These are phyloP conservation scores for Melipona beecheii DNA, from an alignment of 2,888 invertebrate species.

Conservation along the genomic window DNA sequence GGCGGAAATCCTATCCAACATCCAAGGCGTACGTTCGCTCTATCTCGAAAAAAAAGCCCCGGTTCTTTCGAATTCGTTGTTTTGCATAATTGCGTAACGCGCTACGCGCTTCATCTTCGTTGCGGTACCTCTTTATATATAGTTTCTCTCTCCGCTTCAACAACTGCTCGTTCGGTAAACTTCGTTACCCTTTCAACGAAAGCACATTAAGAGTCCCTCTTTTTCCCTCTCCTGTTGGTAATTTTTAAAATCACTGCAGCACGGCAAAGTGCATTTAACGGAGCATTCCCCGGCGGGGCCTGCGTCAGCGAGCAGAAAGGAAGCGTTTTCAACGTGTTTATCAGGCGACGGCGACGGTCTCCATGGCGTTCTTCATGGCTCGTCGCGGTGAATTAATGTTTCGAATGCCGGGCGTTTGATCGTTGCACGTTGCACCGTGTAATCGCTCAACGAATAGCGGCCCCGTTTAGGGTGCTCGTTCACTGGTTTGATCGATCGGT, in stretches of 20 bases:
- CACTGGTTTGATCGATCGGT: conserved; percentile 26
- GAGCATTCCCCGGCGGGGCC: background rate
- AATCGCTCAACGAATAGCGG: conserved; percentile 54
- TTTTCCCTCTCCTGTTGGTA: background rate
- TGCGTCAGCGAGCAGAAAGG: conserved; percentile 36
- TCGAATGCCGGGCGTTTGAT: conserved; percentile 39
- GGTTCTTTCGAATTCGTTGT: conserved; percentile 8
- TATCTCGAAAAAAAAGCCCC: background rate
- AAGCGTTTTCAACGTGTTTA: conserved; percentile 32
- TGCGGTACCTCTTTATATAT: background rate
- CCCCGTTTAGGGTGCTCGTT: conserved; percentile 43
- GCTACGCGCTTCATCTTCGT: background rate
- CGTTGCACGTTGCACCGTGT: conserved; percentile 41
- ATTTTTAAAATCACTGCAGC: conserved; percentile 22
- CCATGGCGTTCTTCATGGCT: conserved; percentile 30
- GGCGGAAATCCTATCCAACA: conserved; percentile 43
- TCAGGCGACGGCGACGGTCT: conserved; percentile 5
- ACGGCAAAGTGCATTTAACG: conserved; percentile 22
- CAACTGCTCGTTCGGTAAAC: conserved; percentile 25
- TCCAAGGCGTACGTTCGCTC: background rate
- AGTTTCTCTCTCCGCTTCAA: background rate
- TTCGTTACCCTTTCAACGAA: conserved; percentile 28
- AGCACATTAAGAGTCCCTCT: conserved; percentile 9
- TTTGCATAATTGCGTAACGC: conserved; percentile 39
- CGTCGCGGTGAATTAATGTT: conserved; percentile 42